These are phyloP conservation scores for Pseudomugil gertrudae DNA, from an alignment of 2,797 vertebrate species.

Conservation along the genomic window DNA sequence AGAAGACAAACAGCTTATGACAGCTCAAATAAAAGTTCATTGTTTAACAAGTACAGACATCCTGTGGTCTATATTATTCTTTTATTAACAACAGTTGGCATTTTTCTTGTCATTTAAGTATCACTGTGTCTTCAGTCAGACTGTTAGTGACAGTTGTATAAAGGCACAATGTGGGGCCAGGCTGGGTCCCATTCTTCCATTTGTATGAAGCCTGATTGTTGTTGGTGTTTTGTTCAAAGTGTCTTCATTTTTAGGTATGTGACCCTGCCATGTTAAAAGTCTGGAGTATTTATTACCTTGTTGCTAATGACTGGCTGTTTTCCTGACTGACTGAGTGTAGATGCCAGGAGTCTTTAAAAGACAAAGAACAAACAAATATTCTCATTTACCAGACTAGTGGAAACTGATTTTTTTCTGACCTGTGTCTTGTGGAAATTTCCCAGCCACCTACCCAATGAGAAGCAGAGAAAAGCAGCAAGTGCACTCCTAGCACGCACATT, in stretches of 20 bases:
- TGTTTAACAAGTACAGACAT: conserved; percentile 51
- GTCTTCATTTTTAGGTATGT: conserved; percentile 72
- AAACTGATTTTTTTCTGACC: neutral
- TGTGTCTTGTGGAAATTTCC: neutral
- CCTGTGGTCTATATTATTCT: conserved; percentile 59
- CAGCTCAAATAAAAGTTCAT: conserved; percentile 71
- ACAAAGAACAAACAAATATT: conserved; percentile 1
- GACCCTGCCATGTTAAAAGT: conserved; percentile 64
- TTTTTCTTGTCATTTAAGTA: conserved; percentile 58
- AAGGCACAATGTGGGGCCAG: conserved; percentile 55
- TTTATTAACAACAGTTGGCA: conserved; percentile 68
- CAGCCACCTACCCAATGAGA: neutral
- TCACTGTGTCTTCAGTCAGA: conserved; percentile 63
- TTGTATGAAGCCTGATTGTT: conserved; percentile 67
- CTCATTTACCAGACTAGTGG: neutral
- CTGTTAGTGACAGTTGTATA: conserved; percentile 62
- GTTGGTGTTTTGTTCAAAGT: conserved; percentile 72
- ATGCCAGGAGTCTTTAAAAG: conserved; percentile 25
- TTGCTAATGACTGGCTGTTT: conserved; percentile 62
- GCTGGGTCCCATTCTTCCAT: conserved; percentile 47
- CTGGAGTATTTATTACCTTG: conserved; percentile 58
- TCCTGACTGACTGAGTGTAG: conserved; percentile 30
- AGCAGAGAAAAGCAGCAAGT: too few relatives aligned
- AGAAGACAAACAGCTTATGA: conserved; percentile 61
- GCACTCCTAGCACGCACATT: neutral